Evolutionary conservation across 1,140 invertebrate genomes (phyloP).

Genomic region (Zaprionus inermis): DNA sequence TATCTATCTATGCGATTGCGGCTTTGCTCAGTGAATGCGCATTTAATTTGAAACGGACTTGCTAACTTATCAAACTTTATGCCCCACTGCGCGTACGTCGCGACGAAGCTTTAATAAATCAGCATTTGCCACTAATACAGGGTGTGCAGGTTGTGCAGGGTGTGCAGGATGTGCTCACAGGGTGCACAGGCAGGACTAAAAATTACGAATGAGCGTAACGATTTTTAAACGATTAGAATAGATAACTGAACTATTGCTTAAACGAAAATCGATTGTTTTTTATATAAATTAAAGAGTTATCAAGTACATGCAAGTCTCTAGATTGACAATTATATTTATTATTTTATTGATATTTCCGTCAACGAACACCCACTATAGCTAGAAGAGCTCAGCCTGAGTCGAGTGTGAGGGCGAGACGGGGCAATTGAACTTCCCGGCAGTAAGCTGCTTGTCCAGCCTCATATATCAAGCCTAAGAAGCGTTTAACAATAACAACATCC

Average conservation of each 20-base stretch:
- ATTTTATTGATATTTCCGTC: background rate
- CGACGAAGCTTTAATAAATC: constrained; percentile 24
- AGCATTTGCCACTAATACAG: constrained; percentile 15
- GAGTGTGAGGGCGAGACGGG: background rate
- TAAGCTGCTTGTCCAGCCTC: constrained; percentile 27
- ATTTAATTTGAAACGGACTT: constrained; percentile 32
- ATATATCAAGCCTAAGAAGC: constrained; percentile 56
- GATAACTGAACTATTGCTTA: too few species aligned
- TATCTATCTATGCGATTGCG: background rate
- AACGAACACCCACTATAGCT: background rate
- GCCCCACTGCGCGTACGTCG: constrained; percentile 15
- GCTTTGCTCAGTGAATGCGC: background rate
- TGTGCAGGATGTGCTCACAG: too few species aligned
- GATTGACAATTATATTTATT: background rate
- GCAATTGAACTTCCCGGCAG: constrained; percentile 20
- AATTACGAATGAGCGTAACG: too few species aligned
- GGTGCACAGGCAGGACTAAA: too few species aligned
- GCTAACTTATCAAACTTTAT: constrained; percentile 36
- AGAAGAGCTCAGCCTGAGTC: background rate
- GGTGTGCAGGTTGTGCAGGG: background rate
- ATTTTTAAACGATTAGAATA: too few species aligned
- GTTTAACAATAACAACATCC: constrained; percentile 41
- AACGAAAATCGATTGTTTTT: too few species aligned
- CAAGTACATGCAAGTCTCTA: background rate
- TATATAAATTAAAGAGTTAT: too few species aligned